Percentiles rank a stretch among this genome's conserved stretches.
Conservation (phyloP, 2,888 invertebrate species). For the Andrena haemorrhoa region DNA sequence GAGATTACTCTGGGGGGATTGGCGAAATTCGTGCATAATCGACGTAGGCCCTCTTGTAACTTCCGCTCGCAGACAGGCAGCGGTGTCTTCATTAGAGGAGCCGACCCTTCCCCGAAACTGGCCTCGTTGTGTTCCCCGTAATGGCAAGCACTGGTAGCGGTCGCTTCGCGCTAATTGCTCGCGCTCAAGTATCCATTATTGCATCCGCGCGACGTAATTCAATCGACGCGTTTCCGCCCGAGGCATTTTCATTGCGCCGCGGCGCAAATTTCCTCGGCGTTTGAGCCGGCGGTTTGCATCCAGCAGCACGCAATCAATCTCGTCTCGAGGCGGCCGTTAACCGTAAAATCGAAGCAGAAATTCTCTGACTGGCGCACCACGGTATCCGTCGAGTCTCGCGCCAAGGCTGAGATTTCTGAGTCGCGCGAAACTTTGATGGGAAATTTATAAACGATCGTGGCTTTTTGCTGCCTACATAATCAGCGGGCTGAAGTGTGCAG, state of each 20-base stretch:
- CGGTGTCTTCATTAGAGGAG: slow-evolving; percentile 29
- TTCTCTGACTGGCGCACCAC: not conserved
- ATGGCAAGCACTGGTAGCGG: slow-evolving; percentile 34
- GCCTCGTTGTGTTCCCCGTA: slow-evolving; percentile 41
- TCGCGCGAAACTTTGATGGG: not conserved
- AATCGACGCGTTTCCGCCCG: slow-evolving; percentile 57
- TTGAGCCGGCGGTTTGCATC: slow-evolving; percentile 30
- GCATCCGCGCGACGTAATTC: slow-evolving; percentile 55
- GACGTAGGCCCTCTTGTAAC: not conserved
- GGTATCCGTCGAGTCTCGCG: too few species aligned
- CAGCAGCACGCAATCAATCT: slow-evolving; percentile 47
- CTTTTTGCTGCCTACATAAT: not conserved
- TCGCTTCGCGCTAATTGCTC: slow-evolving; percentile 49
- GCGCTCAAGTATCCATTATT: slow-evolving; percentile 59
- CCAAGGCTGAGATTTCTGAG: not conserved
- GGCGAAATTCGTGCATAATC: not conserved
- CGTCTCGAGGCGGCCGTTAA: slow-evolving; percentile 23
- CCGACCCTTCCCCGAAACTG: slow-evolving; percentile 15
- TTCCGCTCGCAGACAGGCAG: not conserved
- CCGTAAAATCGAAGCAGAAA: slow-evolving; percentile 22
- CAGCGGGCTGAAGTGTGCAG: not conserved
- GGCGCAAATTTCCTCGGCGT: slow-evolving; percentile 51
- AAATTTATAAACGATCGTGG: not conserved
- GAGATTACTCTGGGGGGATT: not conserved
- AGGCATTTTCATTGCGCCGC: slow-evolving; percentile 48